Evolutionary conservation across 2,113 vertebrate genomes (phyloP), one percentile per base, ranked within the genome.

Genomic region (Fulica atra): DNA sequence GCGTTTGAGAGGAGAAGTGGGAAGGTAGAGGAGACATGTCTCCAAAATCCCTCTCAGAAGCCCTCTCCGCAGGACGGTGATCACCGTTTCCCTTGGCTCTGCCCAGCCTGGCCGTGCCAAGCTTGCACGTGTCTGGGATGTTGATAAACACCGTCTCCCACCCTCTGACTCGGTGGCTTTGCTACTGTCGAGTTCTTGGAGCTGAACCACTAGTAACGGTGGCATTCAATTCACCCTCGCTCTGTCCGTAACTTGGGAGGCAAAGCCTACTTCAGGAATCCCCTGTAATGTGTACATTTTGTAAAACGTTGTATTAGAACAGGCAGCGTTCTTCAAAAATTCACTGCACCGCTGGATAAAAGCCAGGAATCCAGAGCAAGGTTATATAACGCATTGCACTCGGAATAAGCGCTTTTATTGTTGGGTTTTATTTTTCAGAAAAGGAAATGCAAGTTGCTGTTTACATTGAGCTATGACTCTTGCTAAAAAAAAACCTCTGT

Each of bases 91-190:
- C 9, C 26, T 26, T 33, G 40, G 9, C 21, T 7, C 11, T 23
- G 48, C 12, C 6, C 24, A 0, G 8, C 9, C 12, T 15, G 26
- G 5, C 19, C 16, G 1, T 1, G 3, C 31, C 6, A 4, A 10
- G 31, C 36, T 16, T 13, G 48, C 28, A 2, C 1, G 2, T 48
- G 53, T 13, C 23, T 17, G 8, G 44, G 17, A 46, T 18, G 44
- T 46, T 46, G 44, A 18, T 46, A 46, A 46, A 46, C 17, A 6
- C 44, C 9, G 44, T 9, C 44, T 46, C 44, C 17, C 5, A 3
- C 13, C 12, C 8, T 10, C 10, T 10, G 8, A 1, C 26, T 20
- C 4, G 5, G 14, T 2, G 1, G 20, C 11, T 42, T 23, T 31
- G 76, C 28, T 19, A 0, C 63, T 6, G 0, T 7, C 6, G 15